Evolutionary conservation across 2,888 invertebrate species (phyloP), one percentile per base, ranked within the genome.

Genomic region (Agrilus biguttatus): DNA sequence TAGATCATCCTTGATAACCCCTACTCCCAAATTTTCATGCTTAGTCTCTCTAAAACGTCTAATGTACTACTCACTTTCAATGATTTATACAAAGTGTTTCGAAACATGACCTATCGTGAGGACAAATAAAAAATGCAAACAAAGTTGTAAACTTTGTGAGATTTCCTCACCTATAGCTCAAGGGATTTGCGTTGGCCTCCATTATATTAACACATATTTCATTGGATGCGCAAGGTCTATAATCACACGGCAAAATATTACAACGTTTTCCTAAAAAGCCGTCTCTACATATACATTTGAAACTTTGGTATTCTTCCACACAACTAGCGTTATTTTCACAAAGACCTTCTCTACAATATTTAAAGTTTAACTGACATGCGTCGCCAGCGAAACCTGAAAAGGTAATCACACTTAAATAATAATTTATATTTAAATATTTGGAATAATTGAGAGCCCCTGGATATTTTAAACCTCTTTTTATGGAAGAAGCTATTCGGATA

Each of bases 181-280:
- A 49, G 51, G 55, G 62, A 1, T 67, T 68, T 2, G 69, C 59
- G 40, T 67, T 65, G 13, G 53, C 51, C 36, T 61, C 58, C 8
- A 57, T 54, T 6, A 66, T 48, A 53, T 74, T 71, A 2, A 65
- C 46, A 49, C 74, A 74, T 39, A 67, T 59, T 1, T 62, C 55
- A 49, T 67, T 65, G 12, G 48, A 48, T 35, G 59, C 59, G 51
- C 79, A 79, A 0, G 75, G 75, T 39, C 66, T 56, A 53, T 69
- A 72, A 49, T 70, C 71, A 53, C 81, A 81, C 5, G 80, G 72
- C 36, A 71, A 52, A 21, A 71, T 56, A 53, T 70, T 69, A 51
- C 76, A 76, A 41, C 72, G 63, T 43, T 63, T 64, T 3, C 77
- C 77, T 17, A 73, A 60, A 51, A 63, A 70, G 23, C 75, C 75